Evolutionary conservation across 2,797 vertebrate species (phyloP).

Genomic region (Crypturellus tataupa): DNA sequence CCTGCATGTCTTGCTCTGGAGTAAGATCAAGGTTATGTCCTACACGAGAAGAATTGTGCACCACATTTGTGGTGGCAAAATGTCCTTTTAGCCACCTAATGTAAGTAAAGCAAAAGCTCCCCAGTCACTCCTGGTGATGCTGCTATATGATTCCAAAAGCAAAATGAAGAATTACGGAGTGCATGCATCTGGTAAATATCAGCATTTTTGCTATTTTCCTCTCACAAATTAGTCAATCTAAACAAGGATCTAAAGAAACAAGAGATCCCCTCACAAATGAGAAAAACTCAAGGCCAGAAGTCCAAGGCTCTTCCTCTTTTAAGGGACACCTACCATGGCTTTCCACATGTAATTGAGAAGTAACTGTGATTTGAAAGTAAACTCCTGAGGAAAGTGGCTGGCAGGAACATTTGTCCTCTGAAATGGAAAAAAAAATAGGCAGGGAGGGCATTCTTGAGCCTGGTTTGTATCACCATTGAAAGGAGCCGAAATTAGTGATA

Average conservation of each 20-base stretch:
- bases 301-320: not conserved
- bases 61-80: not conserved
- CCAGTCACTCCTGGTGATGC: not conserved
- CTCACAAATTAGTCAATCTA: not conserved
- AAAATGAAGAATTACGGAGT: not conserved
- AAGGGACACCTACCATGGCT: not conserved
- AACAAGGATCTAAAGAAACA: not conserved
- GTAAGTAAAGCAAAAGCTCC: not conserved
- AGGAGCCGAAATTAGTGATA: not conserved
- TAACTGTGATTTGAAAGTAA: not conserved
- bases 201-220: not conserved
- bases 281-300: not conserved
- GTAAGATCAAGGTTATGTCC: not conserved
- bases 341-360: not conserved
- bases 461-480: slow-evolving; percentile 65
- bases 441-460: slow-evolving; percentile 11
- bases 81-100: not conserved
- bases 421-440: slow-evolving; percentile 8
- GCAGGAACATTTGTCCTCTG: slow-evolving; percentile 12
- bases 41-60: not conserved
- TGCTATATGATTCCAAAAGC: not conserved
- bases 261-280: not conserved
- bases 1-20: not conserved
- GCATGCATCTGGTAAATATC: not conserved
- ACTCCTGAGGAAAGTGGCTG: not conserved